Evolutionary conservation across 2,888 invertebrate genomes (phyloP), one percentile per base, ranked within the genome.

Genomic region (Carpatolechia fugitivella): DNA sequence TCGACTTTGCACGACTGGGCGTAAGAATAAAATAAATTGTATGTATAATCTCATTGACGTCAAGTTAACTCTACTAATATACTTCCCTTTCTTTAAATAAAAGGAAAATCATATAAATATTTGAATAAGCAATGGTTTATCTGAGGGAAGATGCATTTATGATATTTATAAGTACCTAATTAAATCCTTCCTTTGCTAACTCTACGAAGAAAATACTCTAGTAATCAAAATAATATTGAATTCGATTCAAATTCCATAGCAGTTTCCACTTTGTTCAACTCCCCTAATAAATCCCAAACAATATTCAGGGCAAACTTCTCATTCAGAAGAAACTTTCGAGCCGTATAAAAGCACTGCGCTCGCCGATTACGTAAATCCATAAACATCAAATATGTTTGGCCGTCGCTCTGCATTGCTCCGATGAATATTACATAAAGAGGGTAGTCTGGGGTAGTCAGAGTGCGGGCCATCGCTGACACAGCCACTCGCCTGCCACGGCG

Each of bases 351-450:
- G 62, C 52, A 55, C 41, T 60, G 49, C 54, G 61, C 60, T 57
- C 53, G 64, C 52, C 67, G 65, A 72, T 72, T 72, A 72, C 69
- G 67, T 67, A 69, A 72, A 73, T 72, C 68, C 71, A 74, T 76
- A 76, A 80, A 81, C 71, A 74, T 80, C 63, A 68, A 73, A 71
- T 68, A 78, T 78, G 74, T 78, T 80, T 81, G 82, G 78, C 79
- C 78, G 36, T 67, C n/a, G 44, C 68, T 63, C 66, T 68, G 74
- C 74, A 77, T 80, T 80, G 73, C 76, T 79, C 64, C 69, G 74
- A 78, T 77, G 78, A 78, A 79, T 80, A 78, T 80, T 79, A 78
- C 76, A 81, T 78, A 80, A 82, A 80, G 81, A 70, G 68, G 74
- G 66, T 70, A 70, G 16, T 44, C 54, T n/a, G 50, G 35, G 48